Evolutionary conservation across 1,140 invertebrate genomes (phyloP), one percentile per base, ranked within the genome.

Genomic region (Hylyphantes graminicola): DNA sequence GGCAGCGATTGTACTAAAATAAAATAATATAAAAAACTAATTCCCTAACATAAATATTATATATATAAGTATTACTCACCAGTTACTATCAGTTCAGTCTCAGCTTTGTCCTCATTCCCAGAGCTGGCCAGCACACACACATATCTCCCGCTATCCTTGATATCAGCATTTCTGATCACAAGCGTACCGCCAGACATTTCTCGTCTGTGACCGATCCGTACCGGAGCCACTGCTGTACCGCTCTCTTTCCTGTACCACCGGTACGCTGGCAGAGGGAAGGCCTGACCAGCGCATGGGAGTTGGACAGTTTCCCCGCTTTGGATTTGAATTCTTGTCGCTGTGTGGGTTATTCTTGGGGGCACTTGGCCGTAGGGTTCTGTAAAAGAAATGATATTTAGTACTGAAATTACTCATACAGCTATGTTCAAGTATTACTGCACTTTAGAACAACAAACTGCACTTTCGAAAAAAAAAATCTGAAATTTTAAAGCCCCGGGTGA

Each of bases 41-140:
- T n/a, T n/a, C n/a, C n/a, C n/a, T n/a, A n/a, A n/a, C n/a, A n/a
- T n/a, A n/a, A n/a, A n/a, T n/a, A n/a, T n/a, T n/a, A n/a, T n/a
- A n/a, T n/a, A n/a, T n/a, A n/a, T n/a, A n/a, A n/a, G n/a, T n/a
- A n/a, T 35, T 35, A 35, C 35, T 89, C 89, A 93, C 92, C 92
- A 17, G 96, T 97, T 0, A 98, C 96, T 50, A 95, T 97, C 3
- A 98, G 90, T 12, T 97, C 94, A 19, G 96, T 97, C 89, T 96
- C 95, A 0, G 97, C 95, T 87, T 94, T 96, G 89, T 97, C 96
- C 50, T 95, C 95, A 51, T 96, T 96, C 51, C 97, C 95, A 0
- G 95, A 96, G 88, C 98, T 98, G 88, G 96, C 96, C 0, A 97
- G 96, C 83, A 97, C 95, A 89, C 97, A 98, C 48, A 97, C 90